Evolutionary conservation across 2,113 vertebrate genomes (phyloP).

Genomic region (Macroglossus sobrinus): DNA sequence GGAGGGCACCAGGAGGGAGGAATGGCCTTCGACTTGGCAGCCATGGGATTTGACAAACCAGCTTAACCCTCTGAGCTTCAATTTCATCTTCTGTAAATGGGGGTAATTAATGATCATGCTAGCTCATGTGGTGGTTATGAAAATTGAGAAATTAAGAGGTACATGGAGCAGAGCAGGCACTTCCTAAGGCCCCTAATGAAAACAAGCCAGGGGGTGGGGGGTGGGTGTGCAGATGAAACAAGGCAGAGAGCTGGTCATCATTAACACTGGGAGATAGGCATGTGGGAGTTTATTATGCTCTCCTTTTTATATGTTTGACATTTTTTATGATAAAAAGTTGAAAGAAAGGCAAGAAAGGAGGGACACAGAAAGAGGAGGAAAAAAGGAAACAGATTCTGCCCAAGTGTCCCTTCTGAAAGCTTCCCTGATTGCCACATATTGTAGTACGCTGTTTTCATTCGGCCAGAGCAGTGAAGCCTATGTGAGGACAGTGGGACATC

Average conservation of each 20-base stretch:
- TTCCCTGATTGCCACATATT: not conserved
- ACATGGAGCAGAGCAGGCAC: not conserved
- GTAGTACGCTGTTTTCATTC: not conserved
- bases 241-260: not conserved
- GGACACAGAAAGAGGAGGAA: not conserved
- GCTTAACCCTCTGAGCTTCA: not conserved
- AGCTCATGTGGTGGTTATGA: not conserved
- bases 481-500: not conserved
- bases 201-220: not conserved
- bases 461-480: not conserved
- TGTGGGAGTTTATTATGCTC: too few species aligned
- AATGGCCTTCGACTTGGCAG: not conserved
- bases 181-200: not conserved
- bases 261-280: not conserved
- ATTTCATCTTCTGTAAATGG: not conserved
- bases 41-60: not conserved
- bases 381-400: not conserved
- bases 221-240: not conserved
- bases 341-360: not conserved
- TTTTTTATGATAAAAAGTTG: not conserved
- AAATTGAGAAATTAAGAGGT: not conserved
- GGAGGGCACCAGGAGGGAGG: not conserved
- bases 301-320: not conserved
- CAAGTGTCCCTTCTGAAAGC: not conserved
- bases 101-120: too few species aligned